These are phyloP conservation scores for Harpalus rubripes DNA, from an alignment of 2,888 invertebrate species.

Conservation along the genomic window DNA sequence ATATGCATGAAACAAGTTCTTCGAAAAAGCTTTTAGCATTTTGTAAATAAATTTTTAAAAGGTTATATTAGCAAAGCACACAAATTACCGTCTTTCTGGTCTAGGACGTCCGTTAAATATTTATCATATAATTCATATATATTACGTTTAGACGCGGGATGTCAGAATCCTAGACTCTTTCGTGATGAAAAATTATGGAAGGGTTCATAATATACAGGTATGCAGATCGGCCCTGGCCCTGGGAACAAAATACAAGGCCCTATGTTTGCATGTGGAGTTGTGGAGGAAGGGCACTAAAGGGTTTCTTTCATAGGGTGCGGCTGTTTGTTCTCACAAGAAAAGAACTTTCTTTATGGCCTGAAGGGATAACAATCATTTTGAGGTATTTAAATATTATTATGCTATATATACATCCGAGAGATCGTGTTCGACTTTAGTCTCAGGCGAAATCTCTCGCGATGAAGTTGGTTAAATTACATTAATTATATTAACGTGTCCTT, in stretches of 20 bases:
- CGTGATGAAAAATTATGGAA: conserved; percentile 62
- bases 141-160: conserved; percentile 40
- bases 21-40: conserved; percentile 33
- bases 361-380: conserved; percentile 41
- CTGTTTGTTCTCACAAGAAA: conserved; percentile 49
- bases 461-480: too few species aligned
- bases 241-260: conserved; percentile 31
- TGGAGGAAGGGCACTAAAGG: conserved; percentile 33
- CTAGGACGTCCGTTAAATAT: conserved; percentile 14
- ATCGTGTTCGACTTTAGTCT: conserved; percentile 24
- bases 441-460: too few species aligned
- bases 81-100: conserved; percentile 33
- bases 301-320: conserved; percentile 36
- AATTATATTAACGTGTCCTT: conserved; percentile 12
- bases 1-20: conserved; percentile 36
- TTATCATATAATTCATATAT: conserved; percentile 61
- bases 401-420: conserved; percentile 16
- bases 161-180: conserved; percentile 41
- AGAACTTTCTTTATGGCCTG: conserved; percentile 17
- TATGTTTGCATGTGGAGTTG: conserved; percentile 51
- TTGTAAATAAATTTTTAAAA: conserved; percentile 33
- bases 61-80: conserved; percentile 37
- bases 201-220: conserved; percentile 57
- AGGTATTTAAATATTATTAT: conserved; percentile 20
- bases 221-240: conserved; percentile 25